Base-by-base conservation (phyloP, 1,140 invertebrate species). In the Chlorops oryzae region DNA sequence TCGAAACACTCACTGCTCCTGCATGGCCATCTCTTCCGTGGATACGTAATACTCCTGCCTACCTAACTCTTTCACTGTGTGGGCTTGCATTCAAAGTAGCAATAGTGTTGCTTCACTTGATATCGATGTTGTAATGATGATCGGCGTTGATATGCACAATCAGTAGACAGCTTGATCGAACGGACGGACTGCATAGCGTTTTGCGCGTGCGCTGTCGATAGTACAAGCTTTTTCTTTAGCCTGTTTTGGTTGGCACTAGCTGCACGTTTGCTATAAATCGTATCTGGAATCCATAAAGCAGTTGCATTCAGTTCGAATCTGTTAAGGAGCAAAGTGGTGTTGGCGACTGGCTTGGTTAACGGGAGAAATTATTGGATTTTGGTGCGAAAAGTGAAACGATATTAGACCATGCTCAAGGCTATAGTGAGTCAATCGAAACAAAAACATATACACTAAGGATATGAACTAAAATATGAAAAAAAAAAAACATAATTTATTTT, bases 181-280 rank as follows among this genome's bases (percentile, higher is more conserved):
- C n/a, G n/a, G n/a, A n/a, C n/a, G n/a, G n/a, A n/a, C n/a, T n/a
- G n/a, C 15, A 7, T 18, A 21, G 5, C 23, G 20, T 35, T 17
- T 3, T 45, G 17, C 24, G 20, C 32, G 20, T 24, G 20, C 23
- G 15, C 5, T 34, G 37, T 15, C 32, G 7, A 39, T 15, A 21
- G 20, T 38, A 22, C 18, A 23, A 25, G n/a, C 35, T n/a, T 23
- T 18, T 38, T 25, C 18, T 18, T 22, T 7, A 43, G 34, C 42
- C 23, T 20, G 37, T 55, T 24, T 24, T 25, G 45, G 38, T 44
- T 46, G n/a, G 43, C 23, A 41, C 25, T 41, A 23, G n/a, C 37
- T 23, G 7, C 39, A 40, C 12, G 21, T 23, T 1, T 55, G 63
- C 61, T 69, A 69, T 69, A 69, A 69, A 69, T 69, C 65, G 65